Base-by-base conservation (phyloP, 2,888 invertebrate genomes). In the Deladenus siricidicola region DNA sequence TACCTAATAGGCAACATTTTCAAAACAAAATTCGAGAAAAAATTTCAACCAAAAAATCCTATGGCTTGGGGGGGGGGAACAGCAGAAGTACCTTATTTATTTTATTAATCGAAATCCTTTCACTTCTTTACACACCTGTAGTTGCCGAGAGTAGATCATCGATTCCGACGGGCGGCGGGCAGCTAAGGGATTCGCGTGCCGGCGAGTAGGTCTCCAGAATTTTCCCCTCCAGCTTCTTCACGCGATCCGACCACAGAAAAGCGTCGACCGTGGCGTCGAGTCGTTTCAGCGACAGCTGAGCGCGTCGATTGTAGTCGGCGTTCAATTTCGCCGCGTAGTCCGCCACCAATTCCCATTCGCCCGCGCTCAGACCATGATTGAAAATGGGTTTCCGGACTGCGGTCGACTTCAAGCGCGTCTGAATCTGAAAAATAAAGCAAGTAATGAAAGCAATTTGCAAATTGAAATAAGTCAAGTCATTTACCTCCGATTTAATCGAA, bases 221-320 rank as follows among this genome's bases (percentile, higher is more conserved):
- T 19, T 69, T 58, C 8, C 53, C 59, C 55, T 69, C 66, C 47
- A 67, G 60, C 14, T 65, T 45, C 19, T 65, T 60, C 8, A 73
- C 56, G 14, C 70, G 63, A 52, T 72, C 73, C 34, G 70, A 73
- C 84, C 84, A 84, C 66, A 80, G 86, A 80, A 96, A 98, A 56
- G 94, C 94, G 80, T 92, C 90, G 73, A 96, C 86, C 0, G 96
- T 98, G 62, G 93, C 92, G 80, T 96, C 94, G 39, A 96, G 82
- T 52, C 96, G 84, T 54, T 90, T 90, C 4, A 94, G 82, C 66
- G 96, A 84, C 83, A 90, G 89, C 78, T 90, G 88, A 59, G 90
- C 83, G 52, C 94, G 83, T 62, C 88, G 82, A 69, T 85, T 84
- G 78, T 91, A 96, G 75, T 96, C 94, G 17, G 85, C 84, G 57